Percentiles rank a stretch among this genome's conserved stretches.
phyloP scores from a whole-genome alignment of 30 jellyfish, hydroid and myxozoan genomes.

The Aurelia aurita complex sp. Pacific region DNA sequence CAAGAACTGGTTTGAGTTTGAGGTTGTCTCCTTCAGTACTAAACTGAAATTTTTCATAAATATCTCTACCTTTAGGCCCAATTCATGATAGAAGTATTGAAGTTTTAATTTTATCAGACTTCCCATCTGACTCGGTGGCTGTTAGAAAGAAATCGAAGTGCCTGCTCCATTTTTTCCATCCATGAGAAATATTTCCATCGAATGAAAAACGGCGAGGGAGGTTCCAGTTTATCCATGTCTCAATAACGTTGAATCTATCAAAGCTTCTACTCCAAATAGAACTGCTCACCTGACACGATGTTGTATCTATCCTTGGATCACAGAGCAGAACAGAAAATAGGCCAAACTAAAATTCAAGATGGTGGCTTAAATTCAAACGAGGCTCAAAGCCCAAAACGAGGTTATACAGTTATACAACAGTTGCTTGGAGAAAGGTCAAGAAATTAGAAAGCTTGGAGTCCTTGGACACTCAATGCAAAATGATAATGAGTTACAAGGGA shows the following conservation, averaged over 20 bases:
- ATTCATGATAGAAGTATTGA: too few species aligned
- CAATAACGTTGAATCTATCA: too few species aligned
- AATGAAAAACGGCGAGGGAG: slow-evolving; percentile 44
- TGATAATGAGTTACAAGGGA: too few species aligned
- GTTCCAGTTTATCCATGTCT: too few species aligned
- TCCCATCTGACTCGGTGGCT: too few species aligned
- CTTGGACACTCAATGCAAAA: too few species aligned
- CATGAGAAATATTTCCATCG: slow-evolving; percentile 15
- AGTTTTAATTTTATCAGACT: too few species aligned
- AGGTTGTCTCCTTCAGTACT: slow-evolving; percentile 28
- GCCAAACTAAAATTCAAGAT: neutral
- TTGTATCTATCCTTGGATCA: slow-evolving; percentile 26
- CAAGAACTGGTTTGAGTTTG: slow-evolving; percentile 6
- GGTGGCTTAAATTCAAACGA: slow-evolving; percentile 23
- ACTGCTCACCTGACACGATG: neutral
- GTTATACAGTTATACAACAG: slow-evolving; percentile 13
- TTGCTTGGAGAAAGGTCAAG: too few species aligned
- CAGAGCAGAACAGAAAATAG: neutral
- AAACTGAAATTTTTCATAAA: slow-evolving; percentile 46
- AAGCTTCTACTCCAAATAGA: too few species aligned
- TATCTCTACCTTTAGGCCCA: slow-evolving; percentile 23
- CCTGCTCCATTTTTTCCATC: too few species aligned
- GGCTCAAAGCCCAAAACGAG: slow-evolving; percentile 5
- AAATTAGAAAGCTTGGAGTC: too few species aligned
- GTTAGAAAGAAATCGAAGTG: too few species aligned